Evolutionary conservation across 2,888 invertebrate species (phyloP).

Genomic region (Axea sp.): DNA sequence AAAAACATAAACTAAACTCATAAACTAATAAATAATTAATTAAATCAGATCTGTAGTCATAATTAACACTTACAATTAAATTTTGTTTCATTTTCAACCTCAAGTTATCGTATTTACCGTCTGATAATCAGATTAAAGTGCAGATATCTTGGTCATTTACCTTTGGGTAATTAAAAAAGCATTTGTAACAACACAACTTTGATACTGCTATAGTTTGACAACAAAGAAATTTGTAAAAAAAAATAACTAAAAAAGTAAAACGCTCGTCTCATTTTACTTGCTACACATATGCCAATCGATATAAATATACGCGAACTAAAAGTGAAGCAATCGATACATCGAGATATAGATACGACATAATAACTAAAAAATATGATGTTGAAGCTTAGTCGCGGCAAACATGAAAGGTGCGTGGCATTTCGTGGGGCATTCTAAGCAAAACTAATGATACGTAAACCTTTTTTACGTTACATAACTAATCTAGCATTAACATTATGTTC

Average conservation of each 20-base stretch:
- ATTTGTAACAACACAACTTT: too few relatives aligned
- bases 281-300: constrained; percentile 68
- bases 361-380: constrained; percentile 43
- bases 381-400: constrained; percentile 29
- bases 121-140: too few relatives aligned
- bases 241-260: constrained; percentile 62
- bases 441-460: constrained; percentile 33
- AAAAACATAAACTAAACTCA: too few relatives aligned
- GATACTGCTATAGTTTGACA: too few relatives aligned
- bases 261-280: constrained; percentile 64
- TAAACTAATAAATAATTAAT: too few relatives aligned
- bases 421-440: constrained; percentile 9
- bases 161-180: too few relatives aligned
- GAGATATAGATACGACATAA: constrained; percentile 52
- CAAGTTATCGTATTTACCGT: too few relatives aligned
- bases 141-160: too few relatives aligned
- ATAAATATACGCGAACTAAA: constrained; percentile 64
- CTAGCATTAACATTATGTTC: constrained; percentile 8
- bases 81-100: too few relatives aligned
- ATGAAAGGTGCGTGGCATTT: constrained; percentile 35
- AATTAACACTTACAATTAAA: too few relatives aligned
- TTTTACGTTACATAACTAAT: constrained; percentile 7
- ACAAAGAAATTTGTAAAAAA: constrained; percentile 15
- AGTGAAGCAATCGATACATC: constrained; percentile 56
- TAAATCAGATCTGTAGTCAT: too few relatives aligned